Conservation (phyloP, 2,113 vertebrate species). For the Vidua chalybeata region DNA sequence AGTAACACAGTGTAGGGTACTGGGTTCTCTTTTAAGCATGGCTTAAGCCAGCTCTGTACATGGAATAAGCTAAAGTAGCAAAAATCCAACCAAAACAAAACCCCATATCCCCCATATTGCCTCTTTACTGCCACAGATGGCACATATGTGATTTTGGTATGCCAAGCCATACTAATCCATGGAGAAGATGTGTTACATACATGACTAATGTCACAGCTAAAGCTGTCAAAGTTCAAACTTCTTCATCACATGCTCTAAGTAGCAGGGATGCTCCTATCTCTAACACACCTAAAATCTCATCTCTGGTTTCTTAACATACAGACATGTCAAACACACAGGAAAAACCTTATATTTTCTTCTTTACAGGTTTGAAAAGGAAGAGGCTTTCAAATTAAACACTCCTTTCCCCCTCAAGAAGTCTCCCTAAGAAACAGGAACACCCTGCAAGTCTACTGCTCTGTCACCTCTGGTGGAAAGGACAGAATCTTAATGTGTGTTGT, state of each 20-base stretch:
- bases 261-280: background rate
- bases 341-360: background rate
- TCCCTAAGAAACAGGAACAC: background rate
- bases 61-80: background rate
- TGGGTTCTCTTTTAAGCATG: background rate
- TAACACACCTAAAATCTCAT: background rate
- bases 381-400: background rate
- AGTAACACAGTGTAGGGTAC: background rate
- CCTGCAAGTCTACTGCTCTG: background rate
- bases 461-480: background rate
- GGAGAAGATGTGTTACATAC: background rate
- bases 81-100: background rate
- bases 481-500: background rate
- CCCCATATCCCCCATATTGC: too few relatives aligned
- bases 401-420: background rate
- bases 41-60: background rate
- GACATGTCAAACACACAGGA: background rate
- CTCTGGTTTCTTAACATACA: background rate
- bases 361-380: background rate
- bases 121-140: background rate
- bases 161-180: background rate
- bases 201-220: background rate
- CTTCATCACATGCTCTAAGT: background rate
- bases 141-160: background rate
- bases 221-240: background rate